phyloP scores from a whole-genome alignment of 2,888 invertebrate genomes.

The Horisme vitalbata region DNA sequence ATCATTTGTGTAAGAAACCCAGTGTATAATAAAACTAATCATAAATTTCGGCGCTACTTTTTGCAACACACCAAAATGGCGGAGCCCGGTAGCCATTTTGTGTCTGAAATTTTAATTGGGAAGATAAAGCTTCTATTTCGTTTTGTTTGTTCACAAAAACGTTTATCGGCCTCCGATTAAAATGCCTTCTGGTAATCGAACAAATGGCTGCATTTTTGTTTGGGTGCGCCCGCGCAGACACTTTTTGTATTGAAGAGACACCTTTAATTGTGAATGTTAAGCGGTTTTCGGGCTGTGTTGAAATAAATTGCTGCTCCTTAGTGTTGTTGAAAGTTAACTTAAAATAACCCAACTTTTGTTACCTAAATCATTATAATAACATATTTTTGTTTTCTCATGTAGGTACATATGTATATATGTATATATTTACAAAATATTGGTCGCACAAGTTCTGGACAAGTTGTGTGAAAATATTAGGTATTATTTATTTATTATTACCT shows the following conservation, averaged over 20 bases:
- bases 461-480: no score
- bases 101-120: constrained; percentile 77
- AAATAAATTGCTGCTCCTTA: no score
- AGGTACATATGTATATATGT: no score
- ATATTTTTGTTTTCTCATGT: no score
- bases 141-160: constrained; percentile 44
- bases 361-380: no score
- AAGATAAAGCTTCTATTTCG: constrained; percentile 67
- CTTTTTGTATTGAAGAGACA: constrained; percentile 46
- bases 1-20: no score
- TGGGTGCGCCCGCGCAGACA: constrained; percentile 32
- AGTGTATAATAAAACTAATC: constrained; percentile 22
- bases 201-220: constrained; percentile 37
- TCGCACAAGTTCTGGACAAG: no score
- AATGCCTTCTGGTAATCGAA: constrained; percentile 43
- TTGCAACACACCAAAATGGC: constrained; percentile 63
- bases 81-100: constrained; percentile 71
- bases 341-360: no score
- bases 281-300: constrained; percentile 1
- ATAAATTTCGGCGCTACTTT: constrained; percentile 37
- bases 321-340: no score
- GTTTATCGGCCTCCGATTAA: constrained; percentile 44
- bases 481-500: no score
- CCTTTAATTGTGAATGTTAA: constrained; percentile 53
- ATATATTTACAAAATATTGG: no score